A percentile compares a stretch with the other conserved stretches of the same genome.
Conservation (phyloP, 2,797 vertebrate genomes). For the Geotrypetes seraphini region DNA sequence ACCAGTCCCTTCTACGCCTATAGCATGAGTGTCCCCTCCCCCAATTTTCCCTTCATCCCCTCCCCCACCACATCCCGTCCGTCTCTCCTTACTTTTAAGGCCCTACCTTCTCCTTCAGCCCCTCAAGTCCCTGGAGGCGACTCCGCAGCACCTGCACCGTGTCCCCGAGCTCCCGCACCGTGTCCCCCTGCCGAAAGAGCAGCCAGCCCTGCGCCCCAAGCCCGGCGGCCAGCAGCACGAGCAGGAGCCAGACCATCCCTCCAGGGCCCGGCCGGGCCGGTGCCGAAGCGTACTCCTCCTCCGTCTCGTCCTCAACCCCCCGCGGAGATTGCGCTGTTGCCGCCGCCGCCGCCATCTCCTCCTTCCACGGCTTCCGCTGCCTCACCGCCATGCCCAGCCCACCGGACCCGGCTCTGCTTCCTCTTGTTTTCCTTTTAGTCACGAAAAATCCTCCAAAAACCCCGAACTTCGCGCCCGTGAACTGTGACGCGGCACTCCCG, state of each 20-base stretch:
- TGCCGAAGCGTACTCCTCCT: neutral
- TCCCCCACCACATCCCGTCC: neutral
- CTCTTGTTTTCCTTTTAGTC: no score
- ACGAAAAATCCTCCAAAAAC: no score
- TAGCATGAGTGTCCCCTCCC: neutral
- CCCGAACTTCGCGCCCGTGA: no score
- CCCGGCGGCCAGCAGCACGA: neutral
- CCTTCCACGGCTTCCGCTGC: neutral
- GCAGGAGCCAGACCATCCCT: neutral
- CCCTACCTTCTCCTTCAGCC: neutral
- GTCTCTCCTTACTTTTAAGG: neutral
- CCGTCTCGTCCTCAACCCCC: neutral
- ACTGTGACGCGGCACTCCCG: no score
- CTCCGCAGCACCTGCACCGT: slow-evolving; percentile 31
- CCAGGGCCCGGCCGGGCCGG: neutral
- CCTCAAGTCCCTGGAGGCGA: neutral
- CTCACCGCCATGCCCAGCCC: neutral
- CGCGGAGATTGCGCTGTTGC: neutral
- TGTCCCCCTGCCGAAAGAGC: neutral
- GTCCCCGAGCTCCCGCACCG: neutral
- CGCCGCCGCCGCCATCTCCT: neutral
- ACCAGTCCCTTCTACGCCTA: no score
- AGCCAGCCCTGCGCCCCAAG: neutral
- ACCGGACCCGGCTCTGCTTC: neutral
- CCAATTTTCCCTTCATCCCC: slow-evolving; percentile 1